Evolutionary conservation across 2,113 vertebrate genomes (phyloP).

Genomic region (Zosterops lateralis): DNA sequence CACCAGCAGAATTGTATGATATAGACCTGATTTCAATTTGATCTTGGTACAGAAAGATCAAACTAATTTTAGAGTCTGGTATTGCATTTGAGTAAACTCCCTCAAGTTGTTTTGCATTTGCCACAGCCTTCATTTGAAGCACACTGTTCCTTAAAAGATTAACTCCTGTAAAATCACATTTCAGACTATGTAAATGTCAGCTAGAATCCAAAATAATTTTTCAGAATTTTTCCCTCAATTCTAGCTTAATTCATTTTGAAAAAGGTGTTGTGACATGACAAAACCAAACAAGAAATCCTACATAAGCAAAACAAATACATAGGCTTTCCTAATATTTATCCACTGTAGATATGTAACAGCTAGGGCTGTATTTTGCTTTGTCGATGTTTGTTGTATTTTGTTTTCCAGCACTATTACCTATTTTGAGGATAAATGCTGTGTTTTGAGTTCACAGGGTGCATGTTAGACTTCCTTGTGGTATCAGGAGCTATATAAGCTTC

Average conservation of each 20-base stretch:
- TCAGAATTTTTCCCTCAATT: not conserved
- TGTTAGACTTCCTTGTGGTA: not conserved
- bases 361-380: not conserved
- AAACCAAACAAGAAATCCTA: not conserved
- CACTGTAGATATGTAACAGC: rapidly evolving
- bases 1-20: not conserved
- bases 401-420: not conserved
- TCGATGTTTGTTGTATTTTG: not conserved
- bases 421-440: not conserved
- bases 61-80: not conserved
- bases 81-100: not conserved
- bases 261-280: not conserved
- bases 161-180: not conserved
- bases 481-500: not conserved
- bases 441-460: not conserved
- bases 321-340: not conserved
- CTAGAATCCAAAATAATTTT: not conserved
- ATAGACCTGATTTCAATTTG: not conserved
- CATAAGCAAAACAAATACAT: not conserved
- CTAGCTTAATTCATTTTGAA: not conserved
- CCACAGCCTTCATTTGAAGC: not conserved
- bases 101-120: not conserved
- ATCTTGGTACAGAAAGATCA: not conserved
- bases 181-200: not conserved
- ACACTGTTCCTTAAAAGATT: not conserved